A percentile compares a stretch with the other conserved stretches of the same genome.
Conservation (phyloP, 2,113 vertebrate genomes). For the Bubo bubo region DNA sequence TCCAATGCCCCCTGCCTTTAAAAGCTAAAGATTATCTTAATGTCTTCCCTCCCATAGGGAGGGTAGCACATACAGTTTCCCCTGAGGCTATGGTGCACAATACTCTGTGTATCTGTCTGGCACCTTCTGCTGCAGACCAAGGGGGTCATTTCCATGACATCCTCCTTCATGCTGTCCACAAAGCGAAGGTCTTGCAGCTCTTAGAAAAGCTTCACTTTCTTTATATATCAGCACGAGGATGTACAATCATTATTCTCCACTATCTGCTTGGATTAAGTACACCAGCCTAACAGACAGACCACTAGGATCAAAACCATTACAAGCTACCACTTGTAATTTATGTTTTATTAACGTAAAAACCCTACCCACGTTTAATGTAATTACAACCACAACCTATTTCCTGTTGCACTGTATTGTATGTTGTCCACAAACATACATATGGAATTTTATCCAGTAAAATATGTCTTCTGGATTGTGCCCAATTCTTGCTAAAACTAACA, state of each 20-base stretch:
- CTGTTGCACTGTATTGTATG: background rate
- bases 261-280: background rate
- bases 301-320: background rate
- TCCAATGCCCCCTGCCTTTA: conserved; percentile 15
- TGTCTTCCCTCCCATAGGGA: conserved; percentile 27
- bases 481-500: background rate
- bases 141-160: background rate
- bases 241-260: background rate
- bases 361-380: background rate
- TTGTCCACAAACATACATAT: background rate
- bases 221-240: background rate
- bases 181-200: background rate
- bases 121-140: conserved; percentile 13
- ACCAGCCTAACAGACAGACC: background rate
- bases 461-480: background rate
- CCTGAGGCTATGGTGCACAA: background rate
- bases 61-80: background rate
- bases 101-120: background rate
- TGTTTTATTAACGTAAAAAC: background rate
- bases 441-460: background rate
- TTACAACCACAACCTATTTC: background rate
- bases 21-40: conserved; percentile 55
- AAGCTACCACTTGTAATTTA: background rate
- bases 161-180: background rate
- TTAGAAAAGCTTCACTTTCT: background rate